phyloP scores from a whole-genome alignment of 2,888 invertebrate genomes.

The Lepidocyrtoides sp. region DNA sequence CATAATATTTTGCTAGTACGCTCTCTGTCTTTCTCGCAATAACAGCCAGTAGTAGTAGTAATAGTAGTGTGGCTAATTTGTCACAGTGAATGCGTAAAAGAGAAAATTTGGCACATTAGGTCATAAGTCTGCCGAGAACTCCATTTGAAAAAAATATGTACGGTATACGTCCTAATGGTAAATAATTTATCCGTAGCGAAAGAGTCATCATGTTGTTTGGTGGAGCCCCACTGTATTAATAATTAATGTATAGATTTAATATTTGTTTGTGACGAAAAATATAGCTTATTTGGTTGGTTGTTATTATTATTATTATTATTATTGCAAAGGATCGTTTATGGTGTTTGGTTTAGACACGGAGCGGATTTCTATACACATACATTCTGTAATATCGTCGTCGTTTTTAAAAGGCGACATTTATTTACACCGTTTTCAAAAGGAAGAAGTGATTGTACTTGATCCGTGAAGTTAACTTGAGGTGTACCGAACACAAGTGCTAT shows the following conservation, averaged over 20 bases:
- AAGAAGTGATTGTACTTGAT: conserved; percentile 60
- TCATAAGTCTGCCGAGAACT: background rate
- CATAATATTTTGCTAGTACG: background rate
- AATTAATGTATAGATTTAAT: background rate
- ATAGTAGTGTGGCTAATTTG: conserved; percentile 65
- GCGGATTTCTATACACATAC: no score
- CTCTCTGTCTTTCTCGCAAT: background rate
- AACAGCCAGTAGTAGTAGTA: background rate
- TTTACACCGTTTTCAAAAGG: conserved; percentile 38
- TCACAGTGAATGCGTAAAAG: conserved; percentile 75
- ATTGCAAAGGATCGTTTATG: background rate
- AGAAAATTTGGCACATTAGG: conserved; percentile 62
- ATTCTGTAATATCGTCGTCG: no score
- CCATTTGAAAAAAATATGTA: no score
- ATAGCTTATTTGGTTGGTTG: background rate
- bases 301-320: no score
- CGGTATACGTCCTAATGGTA: no score
- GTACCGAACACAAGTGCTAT: conserved; percentile 45
- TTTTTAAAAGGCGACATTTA: conserved; percentile 25
- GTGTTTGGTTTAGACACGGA: background rate
- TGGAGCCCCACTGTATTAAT: no score
- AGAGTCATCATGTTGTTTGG: no score
- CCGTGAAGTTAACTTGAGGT: conserved; percentile 68
- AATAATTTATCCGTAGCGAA: background rate
- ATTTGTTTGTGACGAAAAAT: conserved; percentile 8